Percentiles rank a stretch among this genome's conserved stretches.
These are phyloP conservation scores for Acanthococcus lagerstroemiae DNA, from an alignment of 2,888 invertebrate genomes.

Conservation along the genomic window DNA sequence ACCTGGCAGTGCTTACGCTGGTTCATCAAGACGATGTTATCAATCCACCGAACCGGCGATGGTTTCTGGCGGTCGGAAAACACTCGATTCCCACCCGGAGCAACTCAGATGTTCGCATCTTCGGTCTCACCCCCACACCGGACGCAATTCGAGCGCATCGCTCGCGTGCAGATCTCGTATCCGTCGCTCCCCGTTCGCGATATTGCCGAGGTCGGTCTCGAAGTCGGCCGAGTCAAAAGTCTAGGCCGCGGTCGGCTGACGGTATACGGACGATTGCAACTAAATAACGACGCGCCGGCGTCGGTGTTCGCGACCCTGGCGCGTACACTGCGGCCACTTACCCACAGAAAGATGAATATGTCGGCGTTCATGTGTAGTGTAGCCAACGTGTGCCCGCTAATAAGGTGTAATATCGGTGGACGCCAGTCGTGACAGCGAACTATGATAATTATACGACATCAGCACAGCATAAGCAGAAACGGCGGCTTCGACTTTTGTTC, in stretches of 20 bases:
- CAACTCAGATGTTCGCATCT: too few relatives aligned
- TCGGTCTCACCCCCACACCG: too few relatives aligned
- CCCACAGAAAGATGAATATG: constrained; percentile 26
- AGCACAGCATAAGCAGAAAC: too few relatives aligned
- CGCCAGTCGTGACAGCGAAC: not conserved
- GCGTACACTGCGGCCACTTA: not conserved
- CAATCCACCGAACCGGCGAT: too few relatives aligned
- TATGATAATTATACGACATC: not conserved
- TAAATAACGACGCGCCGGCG: too few relatives aligned
- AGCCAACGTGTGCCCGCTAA: not conserved
- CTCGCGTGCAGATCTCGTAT: not conserved
- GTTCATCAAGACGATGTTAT: too few relatives aligned
- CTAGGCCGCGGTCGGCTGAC: not conserved
- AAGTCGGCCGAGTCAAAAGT: not conserved
- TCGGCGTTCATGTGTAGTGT: constrained; percentile 26
- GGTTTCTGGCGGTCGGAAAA: too few relatives aligned
- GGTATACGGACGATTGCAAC: too few relatives aligned
- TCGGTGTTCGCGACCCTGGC: not conserved
- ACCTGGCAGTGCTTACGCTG: too few relatives aligned
- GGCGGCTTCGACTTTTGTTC: not conserved
- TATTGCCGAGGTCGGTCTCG: not conserved
- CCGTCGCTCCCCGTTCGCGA: too few relatives aligned
- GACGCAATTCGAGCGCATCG: too few relatives aligned
- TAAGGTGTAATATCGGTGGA: constrained; percentile 12
- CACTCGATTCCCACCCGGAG: too few relatives aligned